Base-by-base conservation (phyloP, 2,888 invertebrate genomes). In the Pegoplata infirma region DNA sequence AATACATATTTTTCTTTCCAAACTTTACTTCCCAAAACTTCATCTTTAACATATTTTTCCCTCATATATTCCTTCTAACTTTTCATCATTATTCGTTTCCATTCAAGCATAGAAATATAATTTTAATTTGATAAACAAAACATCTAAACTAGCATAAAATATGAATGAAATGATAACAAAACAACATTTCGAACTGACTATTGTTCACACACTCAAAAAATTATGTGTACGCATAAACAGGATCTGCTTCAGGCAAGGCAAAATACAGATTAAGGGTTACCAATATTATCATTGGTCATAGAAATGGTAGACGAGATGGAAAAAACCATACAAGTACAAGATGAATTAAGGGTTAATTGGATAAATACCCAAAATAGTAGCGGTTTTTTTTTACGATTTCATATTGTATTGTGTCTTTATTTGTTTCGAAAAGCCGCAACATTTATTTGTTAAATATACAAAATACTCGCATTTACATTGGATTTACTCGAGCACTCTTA, bases 181-280 rank as follows among this genome's bases (percentile, higher is more conserved):
- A 71, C 23, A 71, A 1, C 19, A 55, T 53, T 40, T 28, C 21
- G 25, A 53, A 8, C 44, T 44, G 14, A 61, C n/a, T 14, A 55
- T 21, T 46, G 47, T 75, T 63, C 68, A 68, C 75, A 75, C 75
- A 75, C 67, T n/a, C 16, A 49, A 28, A 58, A 67, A 51, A 16
- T n/a, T n/a, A n/a, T n/a, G n/a, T n/a, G n/a, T n/a, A n/a, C n/a
- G n/a, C n/a, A 51, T 47, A 63, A 61, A 68, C 19, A 19, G 51
- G 58, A 64, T 59, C 44, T 51, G 72, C 78, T 56, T 40, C 36
- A 74, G 78, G 78, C 78, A 66, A 47, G 69, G 78, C 66, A 79
- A 79, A 74, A 75, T 71, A 71, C 44, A 75, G 78, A 79, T 79
- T 79, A 79, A 71, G 78, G 74, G 74, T 75, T 74, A 79, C 78